phyloP scores from a whole-genome alignment of 2,113 vertebrate species.

The Kobus ellipsiprymnus region DNA sequence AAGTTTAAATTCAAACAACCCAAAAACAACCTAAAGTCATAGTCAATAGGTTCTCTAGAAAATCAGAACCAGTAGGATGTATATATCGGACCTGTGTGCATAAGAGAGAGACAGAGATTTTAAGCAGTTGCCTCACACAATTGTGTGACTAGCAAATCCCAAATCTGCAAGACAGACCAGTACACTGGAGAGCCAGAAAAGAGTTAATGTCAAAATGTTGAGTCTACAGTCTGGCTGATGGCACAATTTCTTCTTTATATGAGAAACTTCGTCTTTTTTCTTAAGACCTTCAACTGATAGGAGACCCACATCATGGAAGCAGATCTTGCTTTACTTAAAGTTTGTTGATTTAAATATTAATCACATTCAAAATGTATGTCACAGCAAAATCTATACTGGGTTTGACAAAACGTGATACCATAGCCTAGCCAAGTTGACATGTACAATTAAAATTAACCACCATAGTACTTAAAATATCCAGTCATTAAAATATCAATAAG shows the following conservation, averaged over 20 bases:
- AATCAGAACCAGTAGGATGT: not conserved
- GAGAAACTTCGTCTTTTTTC: not conserved
- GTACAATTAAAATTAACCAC: not conserved
- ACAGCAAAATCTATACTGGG: not conserved
- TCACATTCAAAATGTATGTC: not conserved
- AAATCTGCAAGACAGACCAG: not conserved
- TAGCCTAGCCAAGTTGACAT: not conserved
- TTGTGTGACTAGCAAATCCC: not conserved
- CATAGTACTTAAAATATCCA: not conserved
- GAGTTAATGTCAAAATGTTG: not conserved
- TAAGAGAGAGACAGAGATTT: not conserved
- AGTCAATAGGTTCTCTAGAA: not conserved
- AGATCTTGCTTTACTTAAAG: not conserved
- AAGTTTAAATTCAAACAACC: not conserved
- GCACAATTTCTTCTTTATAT: not conserved
- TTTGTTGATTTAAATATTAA: not conserved
- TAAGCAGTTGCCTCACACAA: not conserved
- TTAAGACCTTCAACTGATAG: not conserved
- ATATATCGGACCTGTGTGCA: not conserved
- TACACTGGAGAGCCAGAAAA: not conserved
- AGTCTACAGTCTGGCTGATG: not conserved
- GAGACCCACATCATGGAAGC: not conserved
- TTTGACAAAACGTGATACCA: not conserved
- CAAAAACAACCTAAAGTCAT: not conserved
- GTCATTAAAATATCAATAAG: not conserved